Percentiles rank a stretch among this genome's conserved stretches.
These are phyloP conservation scores for Calvadosia cruxmelitensis DNA, from an alignment of 30 jellyfish, hydroid and myxozoan genomes.

Conservation along the genomic window DNA sequence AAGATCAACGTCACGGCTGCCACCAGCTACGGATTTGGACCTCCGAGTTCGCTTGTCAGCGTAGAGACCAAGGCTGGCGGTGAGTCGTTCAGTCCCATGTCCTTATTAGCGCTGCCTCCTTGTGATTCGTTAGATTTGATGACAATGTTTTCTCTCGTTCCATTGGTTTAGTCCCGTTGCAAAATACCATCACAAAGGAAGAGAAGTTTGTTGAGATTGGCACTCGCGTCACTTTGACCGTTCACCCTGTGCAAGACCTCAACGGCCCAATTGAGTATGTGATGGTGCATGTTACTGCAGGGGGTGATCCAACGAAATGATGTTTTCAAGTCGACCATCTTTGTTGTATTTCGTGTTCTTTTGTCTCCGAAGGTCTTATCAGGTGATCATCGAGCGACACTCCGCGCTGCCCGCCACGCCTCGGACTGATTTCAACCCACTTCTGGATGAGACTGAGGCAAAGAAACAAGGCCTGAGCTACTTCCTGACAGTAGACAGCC, in stretches of 20 bases:
- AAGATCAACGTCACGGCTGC: constrained; percentile 26
- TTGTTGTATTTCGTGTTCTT: background rate
- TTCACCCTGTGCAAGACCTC: constrained; percentile 24
- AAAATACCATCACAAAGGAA: background rate
- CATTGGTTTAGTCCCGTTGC: background rate
- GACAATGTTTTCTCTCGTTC: too few relatives aligned
- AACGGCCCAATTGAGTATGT: constrained; percentile 53
- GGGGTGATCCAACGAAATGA: background rate
- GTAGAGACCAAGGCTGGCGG: constrained; percentile 29
- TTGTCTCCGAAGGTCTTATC: constrained; percentile 20
- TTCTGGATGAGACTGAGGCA: constrained; percentile 26
- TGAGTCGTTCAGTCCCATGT: too few relatives aligned
- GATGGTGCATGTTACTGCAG: background rate
- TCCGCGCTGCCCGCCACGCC: constrained; percentile 4
- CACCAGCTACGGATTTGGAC: constrained; percentile 30
- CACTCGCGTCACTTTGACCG: constrained; percentile 20
- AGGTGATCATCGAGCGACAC: constrained; percentile 24
- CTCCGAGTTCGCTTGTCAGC: constrained; percentile 1
- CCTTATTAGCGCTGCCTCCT: too few relatives aligned
- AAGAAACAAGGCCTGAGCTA: constrained; percentile 7
- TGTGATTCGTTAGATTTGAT: too few relatives aligned
- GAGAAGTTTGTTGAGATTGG: constrained; percentile 16
- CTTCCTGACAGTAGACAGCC: constrained; percentile 13
- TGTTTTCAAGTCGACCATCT: too few relatives aligned
- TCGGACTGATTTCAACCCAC: constrained; percentile 5